Evolutionary conservation across 2,888 invertebrate species (phyloP), one percentile per base, ranked within the genome.

Genomic region (Harpagoxenus sublaevis): DNA sequence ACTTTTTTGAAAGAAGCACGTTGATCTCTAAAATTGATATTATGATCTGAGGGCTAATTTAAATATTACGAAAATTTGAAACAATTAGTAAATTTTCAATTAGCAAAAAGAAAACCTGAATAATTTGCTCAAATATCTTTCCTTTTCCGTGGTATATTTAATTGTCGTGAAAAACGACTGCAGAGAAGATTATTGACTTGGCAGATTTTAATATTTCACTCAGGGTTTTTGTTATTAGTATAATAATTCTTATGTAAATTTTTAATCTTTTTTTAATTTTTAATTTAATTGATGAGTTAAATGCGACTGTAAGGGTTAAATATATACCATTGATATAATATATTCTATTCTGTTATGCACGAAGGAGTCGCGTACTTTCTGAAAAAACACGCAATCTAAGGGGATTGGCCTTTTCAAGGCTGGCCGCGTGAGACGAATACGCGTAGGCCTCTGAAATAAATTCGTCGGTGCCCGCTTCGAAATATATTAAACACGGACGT

Each of bases 371-470:
- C 5, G 75, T n/a, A 9, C 42, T 66, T 66, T 31, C 70, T 70
- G 71, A 78, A 78, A 78, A 78, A 70, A 23, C 45, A 45, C 31
- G 55, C 42, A 23, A 62, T 62, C 74, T 51, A 6, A 70, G 78
- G 78, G 71, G 71, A 78, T 39, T 78, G 57, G 57, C 78, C 78
- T 78, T 18, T 57, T 71, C 57, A 70, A 78, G 78, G 78, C 57
- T n/a, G 71, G 78, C n/a, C 42, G 57, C 78, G 77, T 78, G 78
- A 78, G 78, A 55, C 70, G 78, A 78, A 78, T 78, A 68, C 42
- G 55, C 55, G 45, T 68, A 78, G 45, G 70, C 12, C 42, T 45
- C 42, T 45, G 39, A 57, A 57, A 70, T 55, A 78, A 78, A 70
- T 70, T 70, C 57, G 42, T 45, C 12, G n/a, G 31, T 45, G n/a